These are phyloP conservation scores for Otolemur garnettii DNA, from an alignment of 2,113 vertebrate species.

Conservation along the genomic window DNA sequence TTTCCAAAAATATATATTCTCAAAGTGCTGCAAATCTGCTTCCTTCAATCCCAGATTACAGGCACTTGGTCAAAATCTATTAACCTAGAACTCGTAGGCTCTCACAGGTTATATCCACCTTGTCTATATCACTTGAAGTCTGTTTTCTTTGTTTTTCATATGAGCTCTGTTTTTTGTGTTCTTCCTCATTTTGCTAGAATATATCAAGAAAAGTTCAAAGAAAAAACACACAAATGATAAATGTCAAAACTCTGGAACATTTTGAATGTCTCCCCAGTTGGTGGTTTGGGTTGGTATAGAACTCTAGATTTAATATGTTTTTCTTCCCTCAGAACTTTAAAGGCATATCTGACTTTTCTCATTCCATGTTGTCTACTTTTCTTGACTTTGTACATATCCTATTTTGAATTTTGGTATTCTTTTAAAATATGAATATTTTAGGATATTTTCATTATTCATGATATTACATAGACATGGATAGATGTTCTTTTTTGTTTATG, in stretches of 20 bases:
- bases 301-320: background rate
- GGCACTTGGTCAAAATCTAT: background rate
- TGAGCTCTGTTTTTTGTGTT: background rate
- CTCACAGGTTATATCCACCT: background rate
- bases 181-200: background rate
- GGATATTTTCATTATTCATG: background rate
- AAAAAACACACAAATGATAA: background rate
- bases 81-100: background rate
- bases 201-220: background rate
- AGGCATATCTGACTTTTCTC: background rate
- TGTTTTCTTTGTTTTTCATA: background rate
- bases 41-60: background rate
- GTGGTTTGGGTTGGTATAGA: background rate
- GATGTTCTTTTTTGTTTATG: background rate
- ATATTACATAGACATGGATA: background rate
- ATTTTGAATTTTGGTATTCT: background rate
- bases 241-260: background rate
- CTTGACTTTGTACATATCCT: background rate
- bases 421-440: background rate
- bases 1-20: background rate
- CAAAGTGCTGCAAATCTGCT: background rate
- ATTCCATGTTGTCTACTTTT: background rate
- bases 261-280: background rate
- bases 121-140: background rate
- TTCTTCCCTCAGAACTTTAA: background rate